Conservation (phyloP, 2,113 vertebrate species). For the Cyprinus carpio region DNA sequence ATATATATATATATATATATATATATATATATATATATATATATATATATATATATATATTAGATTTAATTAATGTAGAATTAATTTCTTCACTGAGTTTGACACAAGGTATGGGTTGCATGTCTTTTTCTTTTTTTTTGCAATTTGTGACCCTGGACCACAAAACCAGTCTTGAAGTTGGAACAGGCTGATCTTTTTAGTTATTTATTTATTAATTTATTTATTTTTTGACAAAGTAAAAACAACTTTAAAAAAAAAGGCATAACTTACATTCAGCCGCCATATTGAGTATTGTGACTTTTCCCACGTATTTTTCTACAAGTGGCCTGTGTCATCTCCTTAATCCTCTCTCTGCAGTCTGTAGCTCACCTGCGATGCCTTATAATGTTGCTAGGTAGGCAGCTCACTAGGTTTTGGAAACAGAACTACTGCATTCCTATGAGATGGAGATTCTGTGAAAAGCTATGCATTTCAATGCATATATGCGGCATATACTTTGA, state of each 20-base stretch:
- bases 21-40: too few species aligned
- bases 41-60: too few species aligned
- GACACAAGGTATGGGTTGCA: too few species aligned
- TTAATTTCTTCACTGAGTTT: too few species aligned
- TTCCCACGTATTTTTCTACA: not conserved
- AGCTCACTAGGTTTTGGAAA: not conserved
- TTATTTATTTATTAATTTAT: too few species aligned
- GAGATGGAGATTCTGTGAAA: not conserved
- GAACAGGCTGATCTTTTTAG: too few species aligned
- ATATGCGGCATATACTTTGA: constrained; percentile 26
- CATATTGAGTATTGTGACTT: not conserved
- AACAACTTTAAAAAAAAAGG: not conserved
- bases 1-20: too few species aligned
- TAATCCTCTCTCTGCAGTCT: not conserved
- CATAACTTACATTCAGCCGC: not conserved
- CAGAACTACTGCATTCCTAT: not conserved
- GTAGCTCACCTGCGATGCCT: not conserved
- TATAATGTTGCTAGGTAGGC: not conserved
- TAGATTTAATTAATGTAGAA: too few species aligned
- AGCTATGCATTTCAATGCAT: not conserved
- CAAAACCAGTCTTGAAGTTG: too few species aligned
- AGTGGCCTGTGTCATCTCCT: not conserved
- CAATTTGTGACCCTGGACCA: too few species aligned
- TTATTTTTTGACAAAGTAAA: too few species aligned
- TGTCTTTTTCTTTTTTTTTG: too few species aligned